Evolutionary conservation across 2,888 invertebrate species (phyloP), one percentile per base, ranked within the genome.

Genomic region (Eurytoma adleriae): DNA sequence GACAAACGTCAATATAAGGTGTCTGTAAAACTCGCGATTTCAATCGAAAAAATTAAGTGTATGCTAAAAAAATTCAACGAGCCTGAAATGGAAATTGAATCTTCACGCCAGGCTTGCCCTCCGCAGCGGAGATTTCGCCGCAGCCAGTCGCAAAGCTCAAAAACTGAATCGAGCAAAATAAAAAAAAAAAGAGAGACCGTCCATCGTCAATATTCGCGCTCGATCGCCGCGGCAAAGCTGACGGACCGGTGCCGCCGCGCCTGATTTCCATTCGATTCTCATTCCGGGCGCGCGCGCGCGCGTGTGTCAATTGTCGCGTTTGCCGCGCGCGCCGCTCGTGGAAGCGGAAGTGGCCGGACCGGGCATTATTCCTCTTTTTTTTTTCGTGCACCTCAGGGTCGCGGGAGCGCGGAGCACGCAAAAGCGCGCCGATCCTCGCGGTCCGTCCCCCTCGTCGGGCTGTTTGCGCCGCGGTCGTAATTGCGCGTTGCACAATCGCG

Each of bases 351-450:
- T 56, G 16, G 18, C 18, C 20, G 1, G 62, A 57, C 7, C 57
- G 57, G 57, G 18, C n/a, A 57, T 66, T 66, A 13, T 48, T 64
- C 56, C 48, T n/a, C 52, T 3, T 52, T 12, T 52, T 57, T 18
- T 78, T 72, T 67, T 72, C 61, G 67, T 66, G 27, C 24, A 27
- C 13, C 61, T 69, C 78, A 68, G 56, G 68, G 78, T 73, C 78
- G 30, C 16, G 30, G 27, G 27, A 54, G 54, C 54, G 16, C 50
- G 50, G 12, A 54, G 16, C 30, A 30, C 30, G 30, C 13, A 52
- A 52, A 52, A 18, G 2, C 12, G n/a, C 18, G 30, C 13, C 18
- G 30, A 57, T 69, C 30, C 56, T 69, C 16, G 30, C 69, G 18
- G 4, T 12, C 24, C 1, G 7, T 10, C 7, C 1, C 10, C 10